Percentiles rank a stretch among this genome's conserved stretches.
Conservation (phyloP, 92 coral and sea anemone genomes). For the Phymanthus crucifer region DNA sequence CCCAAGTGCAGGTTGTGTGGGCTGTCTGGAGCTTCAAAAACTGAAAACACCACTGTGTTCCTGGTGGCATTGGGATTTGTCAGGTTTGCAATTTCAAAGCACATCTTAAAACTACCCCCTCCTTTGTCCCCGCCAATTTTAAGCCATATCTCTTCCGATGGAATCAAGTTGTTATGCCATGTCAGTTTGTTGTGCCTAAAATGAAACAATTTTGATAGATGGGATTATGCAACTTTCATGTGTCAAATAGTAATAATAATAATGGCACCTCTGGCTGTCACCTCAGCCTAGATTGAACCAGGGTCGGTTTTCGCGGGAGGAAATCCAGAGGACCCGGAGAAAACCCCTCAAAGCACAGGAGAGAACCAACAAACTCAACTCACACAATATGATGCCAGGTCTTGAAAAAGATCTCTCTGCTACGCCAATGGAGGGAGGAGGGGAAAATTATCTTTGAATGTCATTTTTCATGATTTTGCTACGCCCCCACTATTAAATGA, state of each 20-base stretch:
- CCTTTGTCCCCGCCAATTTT: constrained; percentile 47
- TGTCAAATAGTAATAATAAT: no score
- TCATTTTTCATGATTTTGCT: background rate
- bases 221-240: no score
- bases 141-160: constrained; percentile 30
- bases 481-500: background rate
- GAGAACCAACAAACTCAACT: no score
- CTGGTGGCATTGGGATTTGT: constrained; percentile 1
- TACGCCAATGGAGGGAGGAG: no score
- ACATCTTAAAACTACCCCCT: constrained; percentile 15
- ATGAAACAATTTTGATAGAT: background rate
- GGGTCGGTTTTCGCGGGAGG: no score
- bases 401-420: no score
- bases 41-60: constrained; percentile 18
- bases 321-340: no score
- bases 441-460: background rate
- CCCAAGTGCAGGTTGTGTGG: constrained; percentile 9
- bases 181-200: constrained; percentile 4
- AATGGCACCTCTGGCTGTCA: background rate
- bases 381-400: no score
- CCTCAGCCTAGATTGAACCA: no score
- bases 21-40: constrained; percentile 25
- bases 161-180: constrained; percentile 32
- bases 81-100: background rate
- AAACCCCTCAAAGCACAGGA: no score